Base-by-base conservation (phyloP, 2,113 vertebrate genomes). In the Cepphus grylle region DNA sequence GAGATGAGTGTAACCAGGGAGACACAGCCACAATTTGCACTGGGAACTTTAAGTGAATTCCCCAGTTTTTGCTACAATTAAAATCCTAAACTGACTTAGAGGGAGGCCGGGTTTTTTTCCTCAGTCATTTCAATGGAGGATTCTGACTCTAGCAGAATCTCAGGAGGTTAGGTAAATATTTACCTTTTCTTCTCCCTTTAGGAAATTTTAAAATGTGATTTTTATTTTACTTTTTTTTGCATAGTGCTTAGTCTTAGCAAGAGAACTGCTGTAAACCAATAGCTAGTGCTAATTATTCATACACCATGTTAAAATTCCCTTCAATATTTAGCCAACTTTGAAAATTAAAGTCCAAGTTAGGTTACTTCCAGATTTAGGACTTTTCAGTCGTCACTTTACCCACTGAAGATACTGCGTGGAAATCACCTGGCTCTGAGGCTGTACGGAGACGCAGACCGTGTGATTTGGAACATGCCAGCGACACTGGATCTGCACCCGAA, bases 371-470 rank as follows among this genome's bases (percentile, higher is more conserved):
- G 43, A 45, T 45, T 45, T 45, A 45, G 43, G 43, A 45, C 43
- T 93, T 94, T 62, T 70, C 38, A 40, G 25, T 79, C 69, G 56
- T 63, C 61, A 56, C 40, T 81, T 32, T 32, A 78, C 8, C 11
- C 23, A 62, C 62, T 56, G 52, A 76, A 92, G 86, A 42, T 15
- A 12, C 26, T 6, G 12, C 1, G 0, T 21, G 53, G 73, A 71
- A 81, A 30, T 17, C 5, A 5, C 32, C 55, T 45, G n/a, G 21
- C 55, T 36, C 43, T 67, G 47, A 84, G 72, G 27, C 55, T 25
- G 13, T 4, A 36, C 22, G 43, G 11, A 52, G 45, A 27, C 3
- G 11, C 32, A 42, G 29, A 67, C 0, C 0, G 0, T 7, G 25
- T 9, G 45, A 56, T 16, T 20, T 1, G 0, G 50, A 73, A 30